A percentile compares a stretch with the other conserved stretches of the same genome.
Evolutionary conservation across 2,797 vertebrate genomes (phyloP).

Genomic region (Gadopsis marmoratus): DNA sequence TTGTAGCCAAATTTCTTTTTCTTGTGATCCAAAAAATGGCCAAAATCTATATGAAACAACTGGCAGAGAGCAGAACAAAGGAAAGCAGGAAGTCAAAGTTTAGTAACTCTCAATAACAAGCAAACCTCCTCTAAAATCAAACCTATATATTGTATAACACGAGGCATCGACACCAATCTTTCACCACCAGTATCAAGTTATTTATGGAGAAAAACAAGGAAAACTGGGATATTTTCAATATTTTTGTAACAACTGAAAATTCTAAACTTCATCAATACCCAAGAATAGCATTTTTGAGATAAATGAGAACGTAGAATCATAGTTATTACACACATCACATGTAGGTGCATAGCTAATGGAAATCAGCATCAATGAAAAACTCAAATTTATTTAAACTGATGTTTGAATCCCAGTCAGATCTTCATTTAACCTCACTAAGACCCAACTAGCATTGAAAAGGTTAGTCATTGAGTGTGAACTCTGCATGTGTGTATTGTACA

Average conservation of each 20-base stretch:
- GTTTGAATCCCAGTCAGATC: neutral
- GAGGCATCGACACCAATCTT: neutral
- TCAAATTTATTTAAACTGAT: neutral
- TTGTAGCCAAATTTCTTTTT: slow-evolving; percentile 93
- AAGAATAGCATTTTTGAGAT: neutral
- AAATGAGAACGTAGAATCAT: neutral
- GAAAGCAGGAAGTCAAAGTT: slow-evolving; percentile 7
- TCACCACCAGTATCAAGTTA: neutral
- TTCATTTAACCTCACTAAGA: neutral
- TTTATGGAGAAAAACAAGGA: neutral
- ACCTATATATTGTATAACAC: neutral
- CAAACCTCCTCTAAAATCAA: neutral
- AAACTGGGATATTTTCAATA: neutral
- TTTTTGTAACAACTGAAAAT: neutral
- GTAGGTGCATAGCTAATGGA: neutral
- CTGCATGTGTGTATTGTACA: neutral
- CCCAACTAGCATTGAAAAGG: neutral
- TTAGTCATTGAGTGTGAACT: neutral
- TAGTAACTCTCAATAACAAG: neutral
- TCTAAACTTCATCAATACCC: neutral
- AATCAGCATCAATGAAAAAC: neutral
- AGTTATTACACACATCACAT: neutral
- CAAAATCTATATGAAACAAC: slow-evolving; percentile 91
- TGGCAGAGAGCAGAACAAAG: slow-evolving; percentile 51
- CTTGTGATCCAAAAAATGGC: slow-evolving; percentile 91